These are phyloP conservation scores for Caracal caracal DNA, from an alignment of 2,113 vertebrate species.

Conservation along the genomic window DNA sequence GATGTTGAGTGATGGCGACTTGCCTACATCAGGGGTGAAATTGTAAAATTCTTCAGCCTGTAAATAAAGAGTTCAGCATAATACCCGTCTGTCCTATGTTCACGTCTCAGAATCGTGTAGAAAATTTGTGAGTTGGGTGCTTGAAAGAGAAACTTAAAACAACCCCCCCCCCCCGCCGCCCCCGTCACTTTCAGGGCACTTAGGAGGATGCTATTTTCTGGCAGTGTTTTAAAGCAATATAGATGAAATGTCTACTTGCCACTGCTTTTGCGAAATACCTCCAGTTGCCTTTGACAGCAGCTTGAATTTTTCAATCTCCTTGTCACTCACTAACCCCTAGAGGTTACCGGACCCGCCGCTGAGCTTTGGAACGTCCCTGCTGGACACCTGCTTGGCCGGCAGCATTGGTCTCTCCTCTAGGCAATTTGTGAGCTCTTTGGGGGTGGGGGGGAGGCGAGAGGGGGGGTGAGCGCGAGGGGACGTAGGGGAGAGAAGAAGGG, in stretches of 20 bases:
- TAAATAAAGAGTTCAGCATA: constrained; percentile 30
- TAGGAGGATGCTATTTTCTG: not conserved
- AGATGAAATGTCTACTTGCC: constrained; percentile 60
- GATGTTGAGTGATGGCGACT: not conserved
- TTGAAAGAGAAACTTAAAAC: constrained; percentile 60
- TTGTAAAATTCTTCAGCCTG: constrained; percentile 28
- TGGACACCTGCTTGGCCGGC: constrained; percentile 84
- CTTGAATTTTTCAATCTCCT: constrained; percentile 61
- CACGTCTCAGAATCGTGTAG: not conserved
- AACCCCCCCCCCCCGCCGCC: too few species aligned
- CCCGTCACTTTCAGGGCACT: not conserved
- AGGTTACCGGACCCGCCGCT: constrained; percentile 77
- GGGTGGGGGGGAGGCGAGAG: not conserved
- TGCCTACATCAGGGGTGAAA: constrained; percentile 26
- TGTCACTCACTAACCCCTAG: constrained; percentile 71
- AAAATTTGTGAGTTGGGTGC: constrained; percentile 32
- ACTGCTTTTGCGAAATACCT: constrained; percentile 56
- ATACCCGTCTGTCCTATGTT: constrained; percentile 36
- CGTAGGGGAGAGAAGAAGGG: constrained; percentile 65
- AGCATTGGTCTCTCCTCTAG: constrained; percentile 81
- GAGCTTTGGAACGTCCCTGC: constrained; percentile 81
- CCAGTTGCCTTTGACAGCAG: constrained; percentile 75
- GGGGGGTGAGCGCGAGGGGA: constrained; percentile 36
- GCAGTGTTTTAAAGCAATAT: constrained; percentile 34
- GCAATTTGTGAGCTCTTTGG: constrained; percentile 84